Evolutionary conservation across 2,113 vertebrate species (phyloP), one percentile per base, ranked within the genome.

Genomic region (Pomatostomus ruficeps): DNA sequence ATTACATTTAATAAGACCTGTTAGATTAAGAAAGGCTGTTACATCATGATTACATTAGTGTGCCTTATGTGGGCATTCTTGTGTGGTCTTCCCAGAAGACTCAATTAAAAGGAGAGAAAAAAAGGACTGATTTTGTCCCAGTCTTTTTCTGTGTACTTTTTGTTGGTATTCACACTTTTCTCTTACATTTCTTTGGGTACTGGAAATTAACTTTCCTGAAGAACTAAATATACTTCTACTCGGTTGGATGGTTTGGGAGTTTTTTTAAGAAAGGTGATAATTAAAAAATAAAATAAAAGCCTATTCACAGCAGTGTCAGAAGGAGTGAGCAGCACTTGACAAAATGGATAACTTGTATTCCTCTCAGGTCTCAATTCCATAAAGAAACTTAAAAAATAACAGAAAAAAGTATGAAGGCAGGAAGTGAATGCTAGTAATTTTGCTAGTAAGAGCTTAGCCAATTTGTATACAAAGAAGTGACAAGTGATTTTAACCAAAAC

Each of bases 321-420:
- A 93, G 3, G 12, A 14, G n/a, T 38, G 9, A 13, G 1, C 19
- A 89, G 16, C 0, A 0, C n/a, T 57, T 61, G 25, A 52, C 80
- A 68, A 66, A 94, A 91, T 35, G 20, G 22, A 23, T 74, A 19
- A 22, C 7, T 49, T 62, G 9, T 42, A 28, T 75, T 71, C 10
- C 18, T 83, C 10, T 58, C 38, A 38, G 31, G 17, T 81, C 15
- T 13, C 45, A 66, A 6, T 59, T 48, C 26, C 20, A 31, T 36
- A 77, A 20, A 67, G 10, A 18, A 21, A 18, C 23, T 75, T 58
- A 68, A 22, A 65, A 68, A 88, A 46, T 16, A 26, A 58, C 28
- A 76, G n/a, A 65, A 71, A 48, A 45, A 85, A 36, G 24, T 6
- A 63, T 12, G 8, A 85, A 67, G 35, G 28, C 43, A 63, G 29